Evolutionary conservation across 1,140 invertebrate genomes (phyloP).

Genomic region (Leguminivora glycinivorella): DNA sequence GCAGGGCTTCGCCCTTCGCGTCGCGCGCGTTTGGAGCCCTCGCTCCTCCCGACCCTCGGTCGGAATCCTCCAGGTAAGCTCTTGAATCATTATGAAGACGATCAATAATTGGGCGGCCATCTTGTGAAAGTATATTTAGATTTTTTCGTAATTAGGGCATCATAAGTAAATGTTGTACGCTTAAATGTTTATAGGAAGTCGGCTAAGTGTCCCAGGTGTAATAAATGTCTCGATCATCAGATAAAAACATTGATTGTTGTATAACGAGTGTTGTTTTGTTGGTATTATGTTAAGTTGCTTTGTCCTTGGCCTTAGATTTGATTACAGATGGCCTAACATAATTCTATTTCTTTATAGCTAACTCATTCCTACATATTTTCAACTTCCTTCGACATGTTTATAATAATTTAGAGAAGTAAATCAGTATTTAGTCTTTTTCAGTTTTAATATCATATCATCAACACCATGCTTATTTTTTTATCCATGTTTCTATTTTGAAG

Average conservation of each 20-base stretch:
- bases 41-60: slow-evolving; percentile 59
- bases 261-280: neutral
- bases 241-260: neutral
- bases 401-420: too few species aligned
- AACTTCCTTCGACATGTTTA: neutral
- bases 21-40: slow-evolving; percentile 76
- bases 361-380: neutral
- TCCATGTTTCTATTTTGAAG: too few species aligned
- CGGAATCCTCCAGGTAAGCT: slow-evolving; percentile 66
- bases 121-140: slow-evolving; percentile 71
- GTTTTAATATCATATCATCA: too few species aligned
- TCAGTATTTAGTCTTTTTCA: too few species aligned
- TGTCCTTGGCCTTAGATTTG: neutral
- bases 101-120: slow-evolving; percentile 66
- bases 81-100: slow-evolving; percentile 43
- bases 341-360: neutral
- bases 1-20: slow-evolving; percentile 70
- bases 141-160: slow-evolving; percentile 33
- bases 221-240: neutral
- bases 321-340: neutral
- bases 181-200: neutral
- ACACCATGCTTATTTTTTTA: too few species aligned
- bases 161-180: slow-evolving; percentile 18
- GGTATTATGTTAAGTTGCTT: neutral
- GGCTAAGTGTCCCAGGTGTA: neutral